Evolutionary conservation across 2,113 vertebrate genomes (phyloP).

Genomic region (Epinephelus fuscoguttatus): DNA sequence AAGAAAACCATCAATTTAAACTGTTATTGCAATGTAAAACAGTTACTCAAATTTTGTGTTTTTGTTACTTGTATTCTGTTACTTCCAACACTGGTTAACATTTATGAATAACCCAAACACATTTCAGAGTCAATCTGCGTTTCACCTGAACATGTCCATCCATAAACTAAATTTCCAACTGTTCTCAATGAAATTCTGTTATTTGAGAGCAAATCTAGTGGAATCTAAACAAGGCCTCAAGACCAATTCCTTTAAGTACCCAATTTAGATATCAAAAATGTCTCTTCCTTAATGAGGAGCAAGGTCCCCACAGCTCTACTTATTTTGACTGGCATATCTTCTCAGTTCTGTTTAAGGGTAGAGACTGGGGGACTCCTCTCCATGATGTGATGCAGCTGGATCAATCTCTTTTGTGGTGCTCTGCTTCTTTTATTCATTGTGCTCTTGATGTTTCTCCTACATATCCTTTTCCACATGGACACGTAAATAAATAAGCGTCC

Average conservation of each 20-base stretch:
- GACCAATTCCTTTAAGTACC: background rate
- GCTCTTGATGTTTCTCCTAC: background rate
- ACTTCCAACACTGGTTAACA: too few species aligned
- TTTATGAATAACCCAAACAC: too few species aligned
- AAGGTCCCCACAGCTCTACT: background rate
- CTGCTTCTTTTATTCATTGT: background rate
- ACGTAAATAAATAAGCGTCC: background rate
- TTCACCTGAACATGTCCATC: too few species aligned
- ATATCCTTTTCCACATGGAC: background rate
- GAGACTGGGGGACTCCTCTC: background rate
- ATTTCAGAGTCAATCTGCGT: too few species aligned
- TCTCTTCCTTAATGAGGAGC: background rate
- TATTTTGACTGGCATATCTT: background rate
- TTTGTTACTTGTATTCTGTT: too few species aligned
- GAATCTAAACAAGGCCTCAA: background rate
- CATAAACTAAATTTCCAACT: too few species aligned
- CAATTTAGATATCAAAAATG: background rate
- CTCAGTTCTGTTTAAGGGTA: background rate
- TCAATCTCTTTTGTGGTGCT: background rate
- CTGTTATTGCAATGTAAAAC: too few species aligned
- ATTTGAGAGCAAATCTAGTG: background rate
- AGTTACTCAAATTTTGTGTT: too few species aligned
- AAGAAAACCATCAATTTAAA: too few species aligned
- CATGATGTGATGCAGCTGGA: background rate
- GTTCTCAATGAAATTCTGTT: background rate